Base-by-base conservation (phyloP, 92 coral and sea anemone species). In the Blastomussa wellsi region DNA sequence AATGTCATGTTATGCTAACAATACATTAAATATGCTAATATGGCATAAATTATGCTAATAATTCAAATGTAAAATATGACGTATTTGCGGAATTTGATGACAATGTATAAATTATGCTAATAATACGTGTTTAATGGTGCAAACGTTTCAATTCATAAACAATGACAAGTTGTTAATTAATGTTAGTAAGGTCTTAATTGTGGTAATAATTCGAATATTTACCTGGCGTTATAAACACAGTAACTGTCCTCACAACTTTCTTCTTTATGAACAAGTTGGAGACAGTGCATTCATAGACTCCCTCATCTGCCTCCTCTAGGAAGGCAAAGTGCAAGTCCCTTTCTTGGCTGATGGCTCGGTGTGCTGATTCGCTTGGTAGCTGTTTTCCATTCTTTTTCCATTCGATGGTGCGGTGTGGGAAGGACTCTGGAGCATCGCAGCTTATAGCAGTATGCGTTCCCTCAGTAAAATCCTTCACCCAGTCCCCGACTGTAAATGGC, bases 351-450 rank as follows among this genome's bases (percentile, higher is more conserved):
- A 93, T 79, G 28, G 93, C 90, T 71, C 87, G 88, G 71, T 87
- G 78, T 22, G 93, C 72, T 7, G 96, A 95, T 68, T 74, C 76
- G 24, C 84, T 86, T 0, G 89, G 83, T 16, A 80, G 90, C 44
- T 76, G 65, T 11, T 88, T 87, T 1, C 76, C 78, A 16, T 86
- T 86, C 2, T 90, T 94, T 22, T 91, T 81, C 98, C 98, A 94
- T 70, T 90, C 82, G 20, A 94, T 88, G 49, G 89, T 90, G 15
- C 84, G 48, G 47, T 86, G 91, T 8, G 98, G 98, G 41, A 86
- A 92, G 0, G 98, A 92, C n/a, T 86, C 95, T 29, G 98, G 98
- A 38, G 98, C 88, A 20, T 24, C 85, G 75, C 95, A 94, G 31
- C 72, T 88, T 11, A 94, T 73, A 4, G 90, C 84, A 6, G 51